Base-by-base conservation (phyloP, 2,797 vertebrate genomes). In the Chaunax sp. region DNA sequence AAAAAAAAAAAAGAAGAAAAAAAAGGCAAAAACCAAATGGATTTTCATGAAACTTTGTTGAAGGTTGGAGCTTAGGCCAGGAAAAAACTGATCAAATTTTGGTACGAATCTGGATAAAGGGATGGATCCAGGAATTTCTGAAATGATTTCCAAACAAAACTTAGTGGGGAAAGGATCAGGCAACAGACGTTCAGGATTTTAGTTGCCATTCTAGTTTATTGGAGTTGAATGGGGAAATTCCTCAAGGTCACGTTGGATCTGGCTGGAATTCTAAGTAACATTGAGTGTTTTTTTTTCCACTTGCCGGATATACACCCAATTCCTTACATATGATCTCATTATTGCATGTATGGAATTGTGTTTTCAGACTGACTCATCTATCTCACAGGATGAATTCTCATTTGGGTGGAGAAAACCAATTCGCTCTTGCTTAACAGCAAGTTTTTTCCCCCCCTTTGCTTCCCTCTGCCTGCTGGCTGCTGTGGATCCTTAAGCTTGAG, bases 281-380 rank as follows among this genome's bases (percentile, higher is more conserved):
- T 64, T 74, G 64, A 68, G 43, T 35, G n/a, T n/a, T n/a, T 72
- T 54, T 54, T 51, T 78, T 66, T 61, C 61, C 68, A 56, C 69
- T 78, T 61, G 38, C 62, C 56, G 53, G 72, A 80, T 30, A 35
- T 33, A 81, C 73, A 68, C 68, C 77, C 76, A 74, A 68, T 88
- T 84, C 79, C 60, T 86, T 55, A 72, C 81, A 79, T 80, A 84
- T 90, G 88, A 92, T 87, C 86, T 90, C 90, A 90, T 86, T 81
- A 83, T 69, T 79, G 72, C 79, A 76, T 81, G 88, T 68, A 64
- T 80, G 77, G 75, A 87, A 88, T 87, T 84, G 80, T 83, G 78
- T 86, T 87, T 87, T 88, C 78, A 67, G 51, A 67, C 71, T 84
- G 84, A 83, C 80, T 90, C 86, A 87, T 90, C 77, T 58, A 78